Conservation (phyloP, 2,797 vertebrate species). For the Anableps anableps region DNA sequence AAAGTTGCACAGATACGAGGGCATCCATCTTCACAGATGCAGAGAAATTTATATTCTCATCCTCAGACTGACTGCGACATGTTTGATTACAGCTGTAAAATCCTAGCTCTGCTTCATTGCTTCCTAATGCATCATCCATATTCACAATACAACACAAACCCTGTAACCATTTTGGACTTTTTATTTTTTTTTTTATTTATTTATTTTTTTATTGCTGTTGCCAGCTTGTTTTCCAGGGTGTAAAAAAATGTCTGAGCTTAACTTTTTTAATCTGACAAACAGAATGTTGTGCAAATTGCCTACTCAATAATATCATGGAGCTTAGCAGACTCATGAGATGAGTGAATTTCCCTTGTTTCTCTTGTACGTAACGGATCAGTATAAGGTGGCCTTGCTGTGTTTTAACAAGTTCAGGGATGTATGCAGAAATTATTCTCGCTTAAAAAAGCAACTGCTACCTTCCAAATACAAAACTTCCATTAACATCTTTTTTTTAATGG, state of each 20-base stretch:
- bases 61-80: conserved; percentile 35
- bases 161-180: conserved; percentile 27
- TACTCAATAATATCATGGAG: conserved; percentile 20
- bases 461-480: too few species aligned
- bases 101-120: conserved; percentile 36
- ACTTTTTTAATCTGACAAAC: not conserved
- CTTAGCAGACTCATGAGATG: conserved; percentile 1
- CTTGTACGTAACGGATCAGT: conserved; percentile 43
- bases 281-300: not conserved
- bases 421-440: not conserved
- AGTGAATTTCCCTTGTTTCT: conserved; percentile 12
- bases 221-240: not conserved
- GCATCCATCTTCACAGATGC: conserved; percentile 37
- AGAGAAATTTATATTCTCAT: conserved; percentile 51
- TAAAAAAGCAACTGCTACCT: too few species aligned
- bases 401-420: conserved; percentile 25
- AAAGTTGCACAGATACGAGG: not conserved
- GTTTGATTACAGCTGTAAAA: conserved; percentile 69
- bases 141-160: conserved; percentile 38
- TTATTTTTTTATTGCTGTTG: conserved; percentile 25
- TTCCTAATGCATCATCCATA: conserved; percentile 41
- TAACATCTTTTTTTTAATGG: too few species aligned
- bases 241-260: conserved; percentile 3
- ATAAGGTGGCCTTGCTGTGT: conserved; percentile 4
- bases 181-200: too few species aligned